Base-by-base conservation (phyloP, 2,888 invertebrate species). In the Hydraecia micacea region DNA sequence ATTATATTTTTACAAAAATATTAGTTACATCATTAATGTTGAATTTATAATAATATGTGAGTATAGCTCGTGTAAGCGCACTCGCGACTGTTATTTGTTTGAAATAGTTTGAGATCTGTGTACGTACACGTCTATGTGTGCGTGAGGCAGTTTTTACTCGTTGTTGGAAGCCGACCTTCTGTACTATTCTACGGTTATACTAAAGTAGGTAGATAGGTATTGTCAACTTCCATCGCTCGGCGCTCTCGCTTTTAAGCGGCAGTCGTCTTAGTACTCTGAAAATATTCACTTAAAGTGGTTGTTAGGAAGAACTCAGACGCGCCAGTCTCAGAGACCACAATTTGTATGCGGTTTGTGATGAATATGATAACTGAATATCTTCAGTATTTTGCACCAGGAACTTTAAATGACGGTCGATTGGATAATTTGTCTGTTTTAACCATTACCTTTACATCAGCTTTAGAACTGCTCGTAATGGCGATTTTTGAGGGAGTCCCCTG, bases 231-330 rank as follows among this genome's bases (percentile, higher is more conserved):
- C 60, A 71, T 66, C n/a, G 77, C 62, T 60, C 71, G 49, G 21
- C 39, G 83, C 79, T 82, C 63, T 80, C 67, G 77, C 71, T 79
- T 79, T 83, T 81, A 85, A 87, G 85, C 65, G 83, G 71, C 80
- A 82, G 74, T 81, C 80, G 77, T 80, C 67, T 75, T 67, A 21
- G 73, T 72, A 58, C 70, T 70, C 71, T 78, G 78, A 69, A 85
- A 84, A 87, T 87, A 87, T 87, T 88, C 79, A 79, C 85, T 75
- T 63, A 68, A 70, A 77, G 73, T 66, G 77, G 63, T 52, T 65
- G 46, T 85, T 67, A 75, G 62, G 58, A 60, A 67, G 49, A 69
- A 74, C 52, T 80, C 73, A 78, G 66, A 80, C 46, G 67, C 60
- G 70, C 46, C 49, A 42, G 79, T 77, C 68, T 55, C 25, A 71